Evolutionary conservation across 2,888 invertebrate species (phyloP).

Genomic region (Cataglyphis altisquamis): DNA sequence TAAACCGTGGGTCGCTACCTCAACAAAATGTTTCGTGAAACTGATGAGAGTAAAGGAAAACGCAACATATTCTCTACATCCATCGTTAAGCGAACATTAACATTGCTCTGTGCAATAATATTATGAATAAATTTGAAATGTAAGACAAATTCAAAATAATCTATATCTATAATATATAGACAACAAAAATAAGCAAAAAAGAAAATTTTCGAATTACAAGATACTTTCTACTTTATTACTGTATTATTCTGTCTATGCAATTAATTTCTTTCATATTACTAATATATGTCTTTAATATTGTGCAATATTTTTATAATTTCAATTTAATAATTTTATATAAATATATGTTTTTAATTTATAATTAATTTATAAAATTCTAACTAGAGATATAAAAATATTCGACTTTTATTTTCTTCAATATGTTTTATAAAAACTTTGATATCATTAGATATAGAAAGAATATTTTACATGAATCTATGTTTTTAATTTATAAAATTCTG

Average conservation of each 20-base stretch:
- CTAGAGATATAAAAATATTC: too few relatives aligned
- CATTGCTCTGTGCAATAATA: background rate
- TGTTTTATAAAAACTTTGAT: background rate
- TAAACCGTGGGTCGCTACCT: background rate
- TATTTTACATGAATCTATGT: too few relatives aligned
- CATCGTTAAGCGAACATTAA: constrained; percentile 16
- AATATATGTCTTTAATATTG: background rate
- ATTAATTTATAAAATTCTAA: too few relatives aligned
- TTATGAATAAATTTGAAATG: constrained; percentile 1
- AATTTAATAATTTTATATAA: background rate
- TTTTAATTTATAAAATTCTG: background rate
- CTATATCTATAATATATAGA: background rate
- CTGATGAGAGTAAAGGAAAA: background rate
- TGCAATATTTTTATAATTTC: background rate
- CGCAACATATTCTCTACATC: background rate
- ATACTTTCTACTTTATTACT: background rate
- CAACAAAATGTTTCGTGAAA: constrained; percentile 28
- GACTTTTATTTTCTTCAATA: background rate
- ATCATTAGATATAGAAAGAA: too few relatives aligned
- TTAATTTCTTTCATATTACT: background rate
- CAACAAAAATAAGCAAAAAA: background rate
- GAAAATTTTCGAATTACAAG: background rate
- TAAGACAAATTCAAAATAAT: background rate
- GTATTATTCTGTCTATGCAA: background rate
- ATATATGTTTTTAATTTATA: too few relatives aligned